Base-by-base conservation (phyloP, 1,140 invertebrate genomes). In the Sarcophaga bullata region DNA sequence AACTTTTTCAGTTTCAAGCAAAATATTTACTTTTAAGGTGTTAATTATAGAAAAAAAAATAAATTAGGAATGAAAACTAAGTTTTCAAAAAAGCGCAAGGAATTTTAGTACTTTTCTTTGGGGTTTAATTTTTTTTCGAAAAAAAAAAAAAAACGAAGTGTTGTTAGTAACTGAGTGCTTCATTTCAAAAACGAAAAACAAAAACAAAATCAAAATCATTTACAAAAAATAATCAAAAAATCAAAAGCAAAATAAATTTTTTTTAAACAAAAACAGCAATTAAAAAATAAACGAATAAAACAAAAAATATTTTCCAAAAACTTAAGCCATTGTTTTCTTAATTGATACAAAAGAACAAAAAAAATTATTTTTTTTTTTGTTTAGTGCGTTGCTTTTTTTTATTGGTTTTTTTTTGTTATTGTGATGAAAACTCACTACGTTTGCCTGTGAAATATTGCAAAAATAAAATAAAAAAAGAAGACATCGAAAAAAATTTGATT, bases 391-490 rank as follows among this genome's bases (percentile, higher is more conserved):
- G 73, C 58, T 82, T 73, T 76, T 82, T 37, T 37, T 37, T 37
- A 37, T 37, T 37, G 25, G 25, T 37, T 37, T 37, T 37, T 37
- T 37, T 37, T 82, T 82, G 19, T 76, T 78, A 76, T 76, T 76
- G 37, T 62, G 52, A 48, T 78, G 75, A 78, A 37, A 78, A 78
- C 75, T 78, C 75, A 78, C 75, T 78, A 78, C 75, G 75, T 78
- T 78, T 78, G 75, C 75, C 75, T 78, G 75, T 78, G 75, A 78
- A 78, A 78, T 52, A 78, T 50, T 78, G 75, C 19, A 50, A 49
- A 78, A 72, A 72, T 72, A 72, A 72, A 72, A 8, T 8, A 72
- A 72, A 78, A 78, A 78, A 78, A 48, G 25, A 17, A 78, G 17
- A 78, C 49, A 78, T n/a, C 50, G 13, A 52, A 52, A 68, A 68